Evolutionary conservation across 2,113 vertebrate genomes (phyloP).

Genomic region (Antechinus stuartii): DNA sequence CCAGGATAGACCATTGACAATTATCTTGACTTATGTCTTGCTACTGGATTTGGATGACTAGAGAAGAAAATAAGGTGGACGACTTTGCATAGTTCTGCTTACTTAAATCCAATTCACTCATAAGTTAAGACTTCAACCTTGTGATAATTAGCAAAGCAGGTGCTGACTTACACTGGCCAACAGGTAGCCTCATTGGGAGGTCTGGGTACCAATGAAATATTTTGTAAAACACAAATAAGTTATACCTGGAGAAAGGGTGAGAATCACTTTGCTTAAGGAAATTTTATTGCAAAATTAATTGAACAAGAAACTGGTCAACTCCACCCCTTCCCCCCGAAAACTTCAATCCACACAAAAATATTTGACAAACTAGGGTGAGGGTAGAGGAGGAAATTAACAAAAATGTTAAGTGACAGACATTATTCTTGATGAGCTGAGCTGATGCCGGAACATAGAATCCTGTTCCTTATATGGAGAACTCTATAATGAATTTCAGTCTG

Average conservation of each 20-base stretch:
- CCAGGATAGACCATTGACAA: background rate
- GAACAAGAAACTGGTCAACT: slow-evolving; percentile 52
- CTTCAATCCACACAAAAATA: slow-evolving; percentile 62
- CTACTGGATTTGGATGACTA: background rate
- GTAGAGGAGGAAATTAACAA: slow-evolving; percentile 69
- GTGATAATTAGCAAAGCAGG: background rate
- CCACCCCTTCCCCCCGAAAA: background rate
- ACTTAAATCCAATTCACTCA: background rate
- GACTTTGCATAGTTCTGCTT: background rate
- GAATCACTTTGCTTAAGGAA: slow-evolving; percentile 38
- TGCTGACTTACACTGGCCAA: background rate
- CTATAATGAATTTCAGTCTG: slow-evolving; percentile 55
- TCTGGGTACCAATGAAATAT: background rate
- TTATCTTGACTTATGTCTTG: background rate
- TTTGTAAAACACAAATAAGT: background rate
- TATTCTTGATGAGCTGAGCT: slow-evolving; percentile 48
- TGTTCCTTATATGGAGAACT: slow-evolving; percentile 24
- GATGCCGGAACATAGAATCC: slow-evolving; percentile 56
- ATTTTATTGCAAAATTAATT: slow-evolving; percentile 61
- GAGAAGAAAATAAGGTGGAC: background rate
- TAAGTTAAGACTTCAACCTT: background rate
- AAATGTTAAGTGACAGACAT: slow-evolving; percentile 66
- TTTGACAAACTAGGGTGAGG: slow-evolving; percentile 45
- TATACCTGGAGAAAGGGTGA: background rate
- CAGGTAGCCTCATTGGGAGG: background rate